Base-by-base conservation (phyloP, 2,888 invertebrate genomes). In the Chymomyza procnemis region DNA sequence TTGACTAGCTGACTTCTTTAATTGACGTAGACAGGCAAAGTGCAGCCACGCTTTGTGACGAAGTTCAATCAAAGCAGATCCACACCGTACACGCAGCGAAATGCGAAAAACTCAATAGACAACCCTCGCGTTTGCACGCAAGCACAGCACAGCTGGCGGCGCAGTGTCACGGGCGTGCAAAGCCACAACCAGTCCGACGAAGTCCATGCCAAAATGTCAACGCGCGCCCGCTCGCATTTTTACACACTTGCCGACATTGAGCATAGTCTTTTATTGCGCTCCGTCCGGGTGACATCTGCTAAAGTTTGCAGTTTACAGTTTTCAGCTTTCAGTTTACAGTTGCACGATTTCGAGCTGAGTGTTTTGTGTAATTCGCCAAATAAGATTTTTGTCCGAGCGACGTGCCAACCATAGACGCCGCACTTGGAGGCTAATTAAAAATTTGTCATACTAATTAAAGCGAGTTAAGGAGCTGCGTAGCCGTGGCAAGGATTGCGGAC, bases 361-460 rank as follows among this genome's bases (percentile, higher is more conserved):
- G 71, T 75, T 63, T 67, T 66, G 63, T 75, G 79, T 85, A 80
- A 85, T 81, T 78, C 76, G 67, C 73, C 67, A 73, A 81, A 83
- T 83, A 76, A 85, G 80, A 81, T 83, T 85, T 74, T 67, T 74
- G 74, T 66, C 68, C 67, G 63, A 78, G 69, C 70, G 48, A 50
- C 34, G 34, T 73, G 50, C 50, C 63, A 72, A 52, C 78, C 34
- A 41, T 41, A 54, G 73, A 56, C 73, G 82, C 77, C 74, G 69
- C 83, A 78, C 78, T 81, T 83, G 76, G 69, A 74, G 74, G 80
- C 78, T 83, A 83, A 83, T 83, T 86, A 83, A 83, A 83, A 83
- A 84, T 84, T 83, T 83, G 83, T 79, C 87, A 81, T 86, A 84
- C 87, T 83, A 83, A 86, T 86, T 83, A 83, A 76, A 76, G 34